A percentile compares a stretch with the other conserved stretches of the same genome.
Conservation (phyloP, 2,888 invertebrate genomes). For the Hylaea fasciaria region DNA sequence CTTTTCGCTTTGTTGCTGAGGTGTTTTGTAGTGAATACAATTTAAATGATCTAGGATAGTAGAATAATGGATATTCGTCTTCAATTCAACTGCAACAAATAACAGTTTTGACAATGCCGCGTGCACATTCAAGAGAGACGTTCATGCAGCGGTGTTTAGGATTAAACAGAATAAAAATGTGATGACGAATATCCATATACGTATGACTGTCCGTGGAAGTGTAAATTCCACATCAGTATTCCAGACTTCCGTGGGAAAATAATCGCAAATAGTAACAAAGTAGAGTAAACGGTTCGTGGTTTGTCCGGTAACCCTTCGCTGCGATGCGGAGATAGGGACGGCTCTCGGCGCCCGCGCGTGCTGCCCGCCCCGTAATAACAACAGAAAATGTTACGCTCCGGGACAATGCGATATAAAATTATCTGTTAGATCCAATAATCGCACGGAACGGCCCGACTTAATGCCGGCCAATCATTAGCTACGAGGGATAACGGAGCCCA, state of each 20-base stretch:
- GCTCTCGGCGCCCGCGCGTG: constrained; percentile 62
- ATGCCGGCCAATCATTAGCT: constrained; percentile 85
- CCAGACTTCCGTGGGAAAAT: constrained; percentile 1
- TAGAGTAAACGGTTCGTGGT: constrained; percentile 62
- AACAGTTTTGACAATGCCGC: too few species aligned
- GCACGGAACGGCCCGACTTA: constrained; percentile 82
- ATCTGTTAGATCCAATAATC: constrained; percentile 86
- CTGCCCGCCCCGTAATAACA: constrained; percentile 75
- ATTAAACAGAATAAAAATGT: too few species aligned
- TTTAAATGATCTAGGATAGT: too few species aligned
- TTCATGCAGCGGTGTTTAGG: too few species aligned
- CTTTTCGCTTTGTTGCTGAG: not conserved
- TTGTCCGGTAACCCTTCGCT: constrained; percentile 59
- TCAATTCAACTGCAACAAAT: too few species aligned
- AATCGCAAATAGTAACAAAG: constrained; percentile 42
- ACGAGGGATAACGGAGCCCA: constrained; percentile 83
- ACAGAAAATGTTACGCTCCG: constrained; percentile 84
- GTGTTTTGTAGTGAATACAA: too few species aligned
- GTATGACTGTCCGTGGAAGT: too few species aligned
- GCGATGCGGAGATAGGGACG: constrained; percentile 61
- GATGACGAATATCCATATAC: too few species aligned
- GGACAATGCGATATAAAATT: constrained; percentile 85
- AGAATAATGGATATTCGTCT: too few species aligned
- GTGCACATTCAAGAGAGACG: too few species aligned
- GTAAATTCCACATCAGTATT: not conserved